Evolutionary conservation across 2,888 invertebrate species (phyloP).

Genomic region (Andrena bicolor): DNA sequence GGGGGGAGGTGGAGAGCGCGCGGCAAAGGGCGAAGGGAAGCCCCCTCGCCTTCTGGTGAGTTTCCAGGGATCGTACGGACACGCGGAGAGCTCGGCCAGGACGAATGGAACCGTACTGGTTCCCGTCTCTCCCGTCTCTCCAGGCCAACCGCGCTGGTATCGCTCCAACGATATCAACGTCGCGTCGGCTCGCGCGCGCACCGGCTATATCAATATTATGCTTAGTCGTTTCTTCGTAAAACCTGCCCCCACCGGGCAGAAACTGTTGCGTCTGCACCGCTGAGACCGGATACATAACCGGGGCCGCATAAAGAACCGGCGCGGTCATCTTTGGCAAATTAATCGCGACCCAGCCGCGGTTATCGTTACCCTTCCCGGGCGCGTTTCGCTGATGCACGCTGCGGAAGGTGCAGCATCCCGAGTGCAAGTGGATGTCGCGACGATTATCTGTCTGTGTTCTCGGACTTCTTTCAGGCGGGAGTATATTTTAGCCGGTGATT

Average conservation of each 20-base stretch:
- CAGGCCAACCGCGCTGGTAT: conserved; percentile 61
- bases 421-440: conserved; percentile 4
- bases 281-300: conserved; percentile 50
- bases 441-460: neutral
- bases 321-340: conserved; percentile 39
- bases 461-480: too few species aligned
- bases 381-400: conserved; percentile 1
- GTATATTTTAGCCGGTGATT: neutral
- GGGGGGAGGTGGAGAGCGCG: conserved; percentile 23
- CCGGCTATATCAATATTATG: conserved; percentile 79
- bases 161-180: conserved; percentile 72
- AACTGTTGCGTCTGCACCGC: conserved; percentile 73
- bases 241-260: conserved; percentile 63
- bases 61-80: conserved; percentile 68
- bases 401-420: neutral
- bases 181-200: conserved; percentile 52
- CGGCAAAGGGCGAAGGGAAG: conserved; percentile 44
- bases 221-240: conserved; percentile 79
- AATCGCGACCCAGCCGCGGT: conserved; percentile 14
- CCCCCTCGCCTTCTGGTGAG: conserved; percentile 45
- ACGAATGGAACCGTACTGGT: conserved; percentile 54
- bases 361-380: conserved; percentile 18
- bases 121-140: conserved; percentile 10
- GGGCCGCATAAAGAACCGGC: conserved; percentile 19
- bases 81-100: conserved; percentile 48